Evolutionary conservation across 92 coral and sea anemone species (phyloP).

Genomic region (Phenganax subtilis): DNA sequence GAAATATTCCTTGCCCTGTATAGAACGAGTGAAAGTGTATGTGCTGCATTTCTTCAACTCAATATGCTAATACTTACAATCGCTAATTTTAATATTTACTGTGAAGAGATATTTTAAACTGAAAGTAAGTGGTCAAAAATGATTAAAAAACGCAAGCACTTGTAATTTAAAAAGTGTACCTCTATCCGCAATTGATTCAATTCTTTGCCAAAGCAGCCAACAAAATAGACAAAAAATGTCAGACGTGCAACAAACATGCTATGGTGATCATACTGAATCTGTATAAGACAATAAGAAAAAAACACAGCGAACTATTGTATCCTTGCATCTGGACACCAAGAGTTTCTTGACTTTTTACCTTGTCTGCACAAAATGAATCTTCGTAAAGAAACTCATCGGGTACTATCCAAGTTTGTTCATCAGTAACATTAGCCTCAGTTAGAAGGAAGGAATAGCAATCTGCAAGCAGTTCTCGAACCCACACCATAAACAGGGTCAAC

Average conservation of each 20-base stretch:
- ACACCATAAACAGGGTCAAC: conserved; percentile 11
- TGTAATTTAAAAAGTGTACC: background rate
- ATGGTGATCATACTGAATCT: conserved; percentile 1
- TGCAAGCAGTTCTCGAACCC: background rate
- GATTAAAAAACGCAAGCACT: too few relatives aligned
- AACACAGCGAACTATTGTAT: background rate
- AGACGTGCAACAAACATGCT: background rate
- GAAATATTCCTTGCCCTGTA: conserved; percentile 14
- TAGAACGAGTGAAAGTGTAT: too few relatives aligned
- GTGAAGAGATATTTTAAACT: background rate
- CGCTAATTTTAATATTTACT: background rate
- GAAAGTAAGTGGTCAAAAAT: too few relatives aligned
- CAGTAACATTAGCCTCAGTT: background rate
- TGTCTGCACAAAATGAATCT: background rate
- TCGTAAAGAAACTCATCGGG: background rate
- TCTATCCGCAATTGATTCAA: conserved; percentile 5
- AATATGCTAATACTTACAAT: background rate
- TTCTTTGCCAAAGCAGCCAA: conserved; percentile 10
- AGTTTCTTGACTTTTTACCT: background rate
- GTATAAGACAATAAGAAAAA: background rate
- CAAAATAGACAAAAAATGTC: background rate
- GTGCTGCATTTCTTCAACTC: background rate
- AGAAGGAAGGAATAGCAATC: background rate
- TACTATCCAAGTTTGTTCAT: background rate
- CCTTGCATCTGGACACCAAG: background rate